Conservation (phyloP, 2,888 invertebrate species). For the Zelleria hepariella region DNA sequence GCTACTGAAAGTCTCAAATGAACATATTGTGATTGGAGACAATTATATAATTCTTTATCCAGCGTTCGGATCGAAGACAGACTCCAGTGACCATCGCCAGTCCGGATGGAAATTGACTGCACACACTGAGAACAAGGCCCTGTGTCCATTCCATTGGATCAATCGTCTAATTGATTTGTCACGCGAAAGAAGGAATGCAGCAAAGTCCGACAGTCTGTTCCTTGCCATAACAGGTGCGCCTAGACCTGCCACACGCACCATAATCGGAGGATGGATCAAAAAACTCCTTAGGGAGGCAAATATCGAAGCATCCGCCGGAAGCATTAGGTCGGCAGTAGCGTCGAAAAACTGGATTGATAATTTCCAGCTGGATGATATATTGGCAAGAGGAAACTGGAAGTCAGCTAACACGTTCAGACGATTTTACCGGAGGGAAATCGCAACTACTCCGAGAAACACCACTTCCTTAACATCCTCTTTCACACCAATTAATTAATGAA, state of each 20-base stretch:
- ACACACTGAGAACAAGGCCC: neutral
- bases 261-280: constrained; percentile 17
- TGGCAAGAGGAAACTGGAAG: constrained; percentile 17
- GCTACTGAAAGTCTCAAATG: neutral
- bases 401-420: neutral
- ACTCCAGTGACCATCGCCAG: neutral
- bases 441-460: too few species aligned
- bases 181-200: neutral
- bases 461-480: neutral
- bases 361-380: constrained; percentile 13
- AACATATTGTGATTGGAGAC: neutral
- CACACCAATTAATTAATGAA: too few species aligned
- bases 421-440: neutral
- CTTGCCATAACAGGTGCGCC: neutral
- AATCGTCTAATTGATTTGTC: neutral
- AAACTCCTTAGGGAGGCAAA: constrained; percentile 8
- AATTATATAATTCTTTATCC: neutral
- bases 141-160: neutral
- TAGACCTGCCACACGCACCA: neutral
- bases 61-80: constrained; percentile 5
- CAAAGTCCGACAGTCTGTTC: neutral
- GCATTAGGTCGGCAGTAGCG: constrained; percentile 14
- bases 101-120: constrained; percentile 2
- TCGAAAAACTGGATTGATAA: constrained; percentile 12
- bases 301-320: constrained; percentile 9